Conservation (phyloP, 1,140 invertebrate species). For the Anastatus disparis region DNA sequence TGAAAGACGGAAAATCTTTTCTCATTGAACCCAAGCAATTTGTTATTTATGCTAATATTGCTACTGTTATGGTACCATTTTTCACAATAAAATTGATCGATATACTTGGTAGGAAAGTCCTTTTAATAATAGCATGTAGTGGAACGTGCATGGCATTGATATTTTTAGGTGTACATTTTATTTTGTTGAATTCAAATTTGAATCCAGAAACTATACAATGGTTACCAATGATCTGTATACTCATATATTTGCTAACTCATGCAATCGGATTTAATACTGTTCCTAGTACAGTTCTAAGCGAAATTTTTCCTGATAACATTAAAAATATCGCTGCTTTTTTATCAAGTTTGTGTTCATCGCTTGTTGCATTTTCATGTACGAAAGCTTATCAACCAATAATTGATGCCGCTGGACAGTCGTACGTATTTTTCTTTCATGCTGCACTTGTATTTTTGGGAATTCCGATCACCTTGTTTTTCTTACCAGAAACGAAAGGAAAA, state of each 20-base stretch:
- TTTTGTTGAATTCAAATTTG: conserved; percentile 64
- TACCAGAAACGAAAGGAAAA: conserved; percentile 86
- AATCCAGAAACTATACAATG: conserved; percentile 54
- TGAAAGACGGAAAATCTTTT: conserved; percentile 69
- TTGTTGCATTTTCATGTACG: conserved; percentile 74
- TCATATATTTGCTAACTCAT: conserved; percentile 54
- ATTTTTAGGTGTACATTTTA: conserved; percentile 71
- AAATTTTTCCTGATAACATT: conserved; percentile 77
- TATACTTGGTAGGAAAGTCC: conserved; percentile 73
- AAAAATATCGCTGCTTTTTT: conserved; percentile 77
- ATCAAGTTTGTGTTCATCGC: conserved; percentile 76
- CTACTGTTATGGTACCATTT: conserved; percentile 72
- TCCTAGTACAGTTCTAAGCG: conserved; percentile 77
- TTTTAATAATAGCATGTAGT: conserved; percentile 72
- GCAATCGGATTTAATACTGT: conserved; percentile 77
- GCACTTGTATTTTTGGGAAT: conserved; percentile 70
- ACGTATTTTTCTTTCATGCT: conserved; percentile 80
- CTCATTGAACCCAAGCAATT: conserved; percentile 62
- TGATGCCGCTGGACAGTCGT: conserved; percentile 73
- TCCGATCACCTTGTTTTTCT: conserved; percentile 59
- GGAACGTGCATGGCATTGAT: conserved; percentile 67
- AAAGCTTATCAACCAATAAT: conserved; percentile 75
- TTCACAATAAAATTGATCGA: conserved; percentile 75
- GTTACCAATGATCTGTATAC: conserved; percentile 32
- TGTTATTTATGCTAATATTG: conserved; percentile 74